Percentiles rank a stretch among this genome's conserved stretches.
Conservation (phyloP, 2,797 vertebrate genomes). For the Mus caroli region DNA sequence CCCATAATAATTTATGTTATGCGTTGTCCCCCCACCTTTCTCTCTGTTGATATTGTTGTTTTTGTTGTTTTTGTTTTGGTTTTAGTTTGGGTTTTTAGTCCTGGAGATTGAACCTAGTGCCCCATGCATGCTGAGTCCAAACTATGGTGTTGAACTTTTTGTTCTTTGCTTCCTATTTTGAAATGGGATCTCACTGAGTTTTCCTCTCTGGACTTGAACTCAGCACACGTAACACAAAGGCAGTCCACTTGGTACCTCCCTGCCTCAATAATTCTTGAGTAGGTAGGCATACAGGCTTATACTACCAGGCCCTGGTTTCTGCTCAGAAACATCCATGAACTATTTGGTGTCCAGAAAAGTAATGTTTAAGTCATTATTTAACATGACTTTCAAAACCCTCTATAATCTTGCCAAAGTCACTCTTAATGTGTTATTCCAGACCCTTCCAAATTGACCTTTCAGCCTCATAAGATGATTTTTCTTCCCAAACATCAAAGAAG, state of each 20-base stretch:
- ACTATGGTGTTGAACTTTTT: not conserved
- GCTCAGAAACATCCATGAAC: not conserved
- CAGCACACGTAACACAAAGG: too few relatives aligned
- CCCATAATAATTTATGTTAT: not conserved
- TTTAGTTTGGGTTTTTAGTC: not conserved
- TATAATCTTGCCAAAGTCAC: not conserved
- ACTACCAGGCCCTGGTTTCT: not conserved
- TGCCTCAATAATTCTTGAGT: not conserved
- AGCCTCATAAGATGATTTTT: conserved; percentile 1
- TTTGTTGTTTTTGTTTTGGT: not conserved
- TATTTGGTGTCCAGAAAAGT: conserved; percentile 7
- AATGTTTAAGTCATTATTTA: conserved; percentile 1
- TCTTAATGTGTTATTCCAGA: not conserved
- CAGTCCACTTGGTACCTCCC: not conserved
- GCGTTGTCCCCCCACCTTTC: not conserved
- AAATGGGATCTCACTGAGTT: not conserved
- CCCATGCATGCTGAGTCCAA: not conserved
- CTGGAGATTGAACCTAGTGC: not conserved
- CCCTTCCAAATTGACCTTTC: not conserved
- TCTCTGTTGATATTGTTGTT: not conserved
- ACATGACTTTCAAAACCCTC: not conserved
- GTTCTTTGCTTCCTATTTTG: not conserved
- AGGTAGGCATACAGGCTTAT: too few relatives aligned
- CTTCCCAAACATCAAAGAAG: not conserved
- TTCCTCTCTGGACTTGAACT: not conserved